phyloP scores from a whole-genome alignment of 2,113 vertebrate genomes.

The Carassius carassius region DNA sequence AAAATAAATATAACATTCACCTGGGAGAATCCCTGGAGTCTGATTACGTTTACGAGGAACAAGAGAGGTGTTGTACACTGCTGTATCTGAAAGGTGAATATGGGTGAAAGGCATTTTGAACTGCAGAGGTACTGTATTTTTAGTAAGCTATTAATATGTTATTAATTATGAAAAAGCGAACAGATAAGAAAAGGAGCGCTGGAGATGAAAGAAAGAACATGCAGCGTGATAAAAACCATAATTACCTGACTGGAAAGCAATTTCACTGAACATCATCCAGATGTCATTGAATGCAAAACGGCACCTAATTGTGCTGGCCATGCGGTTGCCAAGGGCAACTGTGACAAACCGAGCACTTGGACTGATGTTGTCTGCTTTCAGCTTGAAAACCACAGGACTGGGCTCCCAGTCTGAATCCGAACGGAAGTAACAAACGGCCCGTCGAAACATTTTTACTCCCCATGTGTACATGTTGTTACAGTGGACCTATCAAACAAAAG shows the following conservation, averaged over 20 bases:
- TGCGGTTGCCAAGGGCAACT: constrained; percentile 86
- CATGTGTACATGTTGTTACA: constrained; percentile 95
- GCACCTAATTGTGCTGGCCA: constrained; percentile 91
- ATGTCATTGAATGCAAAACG: constrained; percentile 88
- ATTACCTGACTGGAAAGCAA: constrained; percentile 95
- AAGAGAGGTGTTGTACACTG: constrained; percentile 91
- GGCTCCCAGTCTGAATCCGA: constrained; percentile 88
- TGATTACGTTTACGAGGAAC: constrained; percentile 73
- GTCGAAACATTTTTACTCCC: constrained; percentile 90
- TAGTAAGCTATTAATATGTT: neutral
- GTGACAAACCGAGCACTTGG: constrained; percentile 90
- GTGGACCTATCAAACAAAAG: constrained; percentile 81
- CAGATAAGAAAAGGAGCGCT: neutral
- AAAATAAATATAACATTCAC: constrained; percentile 51
- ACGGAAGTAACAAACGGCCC: constrained; percentile 89
- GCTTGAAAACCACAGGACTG: constrained; percentile 78
- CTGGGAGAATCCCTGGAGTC: constrained; percentile 76
- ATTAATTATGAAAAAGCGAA: neutral
- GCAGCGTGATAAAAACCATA: neutral
- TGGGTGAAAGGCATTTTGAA: neutral
- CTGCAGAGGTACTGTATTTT: neutral
- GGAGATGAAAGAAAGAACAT: neutral
- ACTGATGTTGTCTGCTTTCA: constrained; percentile 81
- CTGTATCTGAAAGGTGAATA: constrained; percentile 77
- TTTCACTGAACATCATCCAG: constrained; percentile 98